Evolutionary conservation across 2,888 invertebrate genomes (phyloP), one percentile per base, ranked within the genome.

Genomic region (Carcina quercana): DNA sequence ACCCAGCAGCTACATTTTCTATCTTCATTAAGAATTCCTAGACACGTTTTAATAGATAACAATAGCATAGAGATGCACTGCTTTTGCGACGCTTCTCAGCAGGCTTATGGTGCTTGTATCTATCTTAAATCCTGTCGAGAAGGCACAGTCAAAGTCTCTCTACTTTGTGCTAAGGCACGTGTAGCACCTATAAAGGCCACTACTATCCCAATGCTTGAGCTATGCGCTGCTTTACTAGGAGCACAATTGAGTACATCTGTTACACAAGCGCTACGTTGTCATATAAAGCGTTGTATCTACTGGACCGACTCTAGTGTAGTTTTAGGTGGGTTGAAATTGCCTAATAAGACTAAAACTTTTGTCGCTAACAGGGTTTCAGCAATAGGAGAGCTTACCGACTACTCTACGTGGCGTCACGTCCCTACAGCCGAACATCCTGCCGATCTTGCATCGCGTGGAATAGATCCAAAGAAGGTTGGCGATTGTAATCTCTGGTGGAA

Each of bases 181-280:
- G 38, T 42, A 2, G 36, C 42, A 2, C 42, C 42, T 4, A 6
- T 42, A 3, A 38, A 35, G 17, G 17, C 31, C 3, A 31, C 21
- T 2, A 45, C 40, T 6, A 32, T 42, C 8, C 45, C 45, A 1
- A 28, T 42, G 3, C 15, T 42, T 10, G 45, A 45, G 26, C 21
- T 45, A 3, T 38, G 37, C 14, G 38, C 22, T 1, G 40, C 45
- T 7, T 15, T 40, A 3, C 15, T 45, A 6, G 34, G 8, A 8
- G 20, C 29, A 8, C 13, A 13, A 8, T n/a, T 21, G 4, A 13
- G 21, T 7, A 3, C 13, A 3, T 14, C 20, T 13, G 29, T 29
- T 5, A 21, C 22, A 1, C 5, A 3, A 21, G 29, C 29, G 3
- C 29, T 29, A 10, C 6, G 29, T 2, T 2, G n/a, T 5, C 5